phyloP scores from a whole-genome alignment of 2,797 vertebrate genomes.

The Phoebastria nigripes region DNA sequence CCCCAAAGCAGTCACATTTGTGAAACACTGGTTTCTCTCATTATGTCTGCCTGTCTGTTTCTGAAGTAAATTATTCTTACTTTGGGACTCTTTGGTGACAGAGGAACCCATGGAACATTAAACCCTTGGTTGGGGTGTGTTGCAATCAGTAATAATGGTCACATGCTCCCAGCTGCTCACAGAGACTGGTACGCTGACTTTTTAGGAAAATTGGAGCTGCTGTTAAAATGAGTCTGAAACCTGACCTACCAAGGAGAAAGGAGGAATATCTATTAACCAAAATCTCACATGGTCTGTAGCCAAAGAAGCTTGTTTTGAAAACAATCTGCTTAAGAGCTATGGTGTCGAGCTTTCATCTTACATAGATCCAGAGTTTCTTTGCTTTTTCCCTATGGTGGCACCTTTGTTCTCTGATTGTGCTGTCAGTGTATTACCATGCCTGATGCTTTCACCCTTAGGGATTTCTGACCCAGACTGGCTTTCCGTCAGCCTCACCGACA shows the following conservation, averaged over 20 bases:
- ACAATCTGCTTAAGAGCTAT: neutral
- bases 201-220: neutral
- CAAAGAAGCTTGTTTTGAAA: neutral
- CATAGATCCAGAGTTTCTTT: neutral
- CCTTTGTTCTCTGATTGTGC: neutral
- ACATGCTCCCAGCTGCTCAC: neutral
- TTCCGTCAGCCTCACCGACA: neutral
- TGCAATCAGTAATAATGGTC: neutral
- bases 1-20: neutral
- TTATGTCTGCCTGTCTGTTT: neutral
- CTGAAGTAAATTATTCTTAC: neutral
- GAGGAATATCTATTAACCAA: neutral
- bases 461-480: neutral
- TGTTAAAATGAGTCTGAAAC: neutral
- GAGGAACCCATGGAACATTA: neutral
- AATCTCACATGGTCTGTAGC: neutral
- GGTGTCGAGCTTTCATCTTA: neutral
- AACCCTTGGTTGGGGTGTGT: neutral
- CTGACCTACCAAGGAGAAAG: neutral
- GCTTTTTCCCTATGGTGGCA: neutral
- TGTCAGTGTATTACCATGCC: neutral
- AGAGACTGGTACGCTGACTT: neutral
- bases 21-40: neutral
- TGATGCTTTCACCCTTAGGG: neutral
- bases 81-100: neutral